phyloP scores from a whole-genome alignment of 2,797 vertebrate genomes.

The Eidolon dupreanum region DNA sequence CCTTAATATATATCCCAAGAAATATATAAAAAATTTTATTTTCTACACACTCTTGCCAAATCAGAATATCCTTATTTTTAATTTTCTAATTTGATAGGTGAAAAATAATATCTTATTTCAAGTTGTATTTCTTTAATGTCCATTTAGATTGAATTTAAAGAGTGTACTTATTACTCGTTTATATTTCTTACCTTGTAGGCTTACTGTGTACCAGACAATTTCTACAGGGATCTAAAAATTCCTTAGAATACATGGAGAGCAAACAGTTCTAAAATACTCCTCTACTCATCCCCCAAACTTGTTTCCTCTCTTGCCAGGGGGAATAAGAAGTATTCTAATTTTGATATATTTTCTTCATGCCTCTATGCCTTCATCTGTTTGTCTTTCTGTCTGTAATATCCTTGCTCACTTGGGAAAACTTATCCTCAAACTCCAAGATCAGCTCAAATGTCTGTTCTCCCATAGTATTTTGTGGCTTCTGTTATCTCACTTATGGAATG shows the following conservation, averaged over 20 bases:
- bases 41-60: background rate
- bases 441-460: background rate
- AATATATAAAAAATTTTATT: background rate
- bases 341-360: background rate
- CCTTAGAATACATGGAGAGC: background rate
- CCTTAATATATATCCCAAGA: background rate
- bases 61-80: background rate
- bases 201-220: background rate
- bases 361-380: background rate
- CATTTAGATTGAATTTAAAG: background rate
- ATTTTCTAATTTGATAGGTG: background rate
- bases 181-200: background rate
- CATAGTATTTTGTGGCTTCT: background rate
- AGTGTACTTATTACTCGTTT: background rate
- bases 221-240: background rate
- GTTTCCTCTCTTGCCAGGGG: background rate
- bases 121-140: background rate
- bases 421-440: background rate
- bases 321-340: background rate
- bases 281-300: background rate
- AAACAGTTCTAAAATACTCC: background rate
- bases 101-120: background rate
- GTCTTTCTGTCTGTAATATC: background rate
- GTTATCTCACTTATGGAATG: background rate
- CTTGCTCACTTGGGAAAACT: background rate